A percentile compares a stretch with the other conserved stretches of the same genome.
Conservation (phyloP, 35 echinoderm and acorn worm species). For the Strongylocentrotus purpuratus region DNA sequence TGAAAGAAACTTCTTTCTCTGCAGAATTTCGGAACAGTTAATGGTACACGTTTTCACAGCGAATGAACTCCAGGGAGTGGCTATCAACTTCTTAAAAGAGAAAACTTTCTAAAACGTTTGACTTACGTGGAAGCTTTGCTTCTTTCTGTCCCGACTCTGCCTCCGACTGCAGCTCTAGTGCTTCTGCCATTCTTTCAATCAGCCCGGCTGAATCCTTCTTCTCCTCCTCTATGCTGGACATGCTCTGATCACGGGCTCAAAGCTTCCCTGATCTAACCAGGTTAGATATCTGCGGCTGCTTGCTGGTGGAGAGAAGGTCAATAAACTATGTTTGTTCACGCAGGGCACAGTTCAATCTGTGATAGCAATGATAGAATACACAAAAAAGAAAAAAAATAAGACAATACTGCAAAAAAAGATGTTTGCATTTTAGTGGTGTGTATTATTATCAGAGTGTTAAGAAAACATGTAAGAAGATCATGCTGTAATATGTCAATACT, state of each 20-base stretch:
- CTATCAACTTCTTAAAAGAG: no score
- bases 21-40: no score
- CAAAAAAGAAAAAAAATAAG: neutral
- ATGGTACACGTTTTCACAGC: no score
- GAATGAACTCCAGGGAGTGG: no score
- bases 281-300: neutral
- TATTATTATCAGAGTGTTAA: neutral
- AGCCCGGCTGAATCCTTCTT: constrained; percentile 20
- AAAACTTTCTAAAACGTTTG: neutral
- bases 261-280: neutral
- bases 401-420: neutral
- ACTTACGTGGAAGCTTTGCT: constrained; percentile 5
- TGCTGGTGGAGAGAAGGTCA: neutral
- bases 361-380: neutral
- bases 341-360: neutral
- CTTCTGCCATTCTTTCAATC: constrained; percentile 31
- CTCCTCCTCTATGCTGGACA: constrained; percentile 23
- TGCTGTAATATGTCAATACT: neutral
- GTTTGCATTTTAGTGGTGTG: neutral
- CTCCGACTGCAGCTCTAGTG: neutral
- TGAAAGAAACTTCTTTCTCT: no score
- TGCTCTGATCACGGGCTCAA: neutral
- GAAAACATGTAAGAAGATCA: neutral
- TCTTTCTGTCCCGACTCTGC: neutral
- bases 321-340: neutral